Percentiles rank a stretch among this genome's conserved stretches.
phyloP scores from a whole-genome alignment of 2,797 vertebrate species.

The Euphonia xanthogaster region DNA sequence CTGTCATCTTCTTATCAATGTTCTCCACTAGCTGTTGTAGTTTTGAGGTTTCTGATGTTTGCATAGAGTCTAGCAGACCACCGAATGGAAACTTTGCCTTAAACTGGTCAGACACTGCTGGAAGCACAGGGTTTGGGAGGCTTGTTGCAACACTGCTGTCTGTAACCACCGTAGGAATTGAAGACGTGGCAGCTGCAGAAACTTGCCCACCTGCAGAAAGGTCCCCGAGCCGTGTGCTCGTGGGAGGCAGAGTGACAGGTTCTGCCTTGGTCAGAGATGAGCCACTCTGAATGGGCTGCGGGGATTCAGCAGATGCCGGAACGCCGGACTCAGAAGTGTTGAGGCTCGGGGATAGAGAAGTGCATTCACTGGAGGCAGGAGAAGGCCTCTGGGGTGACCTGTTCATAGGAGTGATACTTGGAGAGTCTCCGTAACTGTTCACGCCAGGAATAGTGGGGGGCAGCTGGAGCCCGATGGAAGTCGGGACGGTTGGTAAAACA shows the following conservation, averaged over 20 bases:
- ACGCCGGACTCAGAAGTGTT: constrained; percentile 81
- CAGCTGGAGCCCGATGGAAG: constrained; percentile 91
- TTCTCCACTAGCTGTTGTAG: constrained; percentile 98
- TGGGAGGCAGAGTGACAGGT: constrained; percentile 83
- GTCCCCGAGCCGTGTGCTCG: constrained; percentile 80
- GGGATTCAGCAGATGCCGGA: constrained; percentile 82
- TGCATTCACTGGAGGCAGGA: constrained; percentile 93
- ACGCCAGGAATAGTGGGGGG: constrained; percentile 87
- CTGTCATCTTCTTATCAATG: constrained; percentile 99
- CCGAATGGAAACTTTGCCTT: constrained; percentile 98
- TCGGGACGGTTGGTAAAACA: constrained; percentile 87
- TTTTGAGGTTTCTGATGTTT: constrained; percentile 99
- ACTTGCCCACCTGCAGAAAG: constrained; percentile 78
- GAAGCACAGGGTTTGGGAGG: constrained; percentile 86
- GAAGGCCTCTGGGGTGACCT: constrained; percentile 95
- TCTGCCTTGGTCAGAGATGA: constrained; percentile 85
- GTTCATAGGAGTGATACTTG: constrained; percentile 89
- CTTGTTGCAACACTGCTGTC: constrained; percentile 77
- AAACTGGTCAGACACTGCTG: constrained; percentile 90
- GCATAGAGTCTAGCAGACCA: constrained; percentile 98
- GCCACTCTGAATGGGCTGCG: constrained; percentile 74
- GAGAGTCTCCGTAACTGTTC: constrained; percentile 87
- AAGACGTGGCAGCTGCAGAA: constrained; percentile 73
- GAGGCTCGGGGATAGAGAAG: constrained; percentile 92
- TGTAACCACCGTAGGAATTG: constrained; percentile 70